A percentile compares a stretch with the other conserved stretches of the same genome.
Evolutionary conservation across 2,888 invertebrate genomes (phyloP).

Genomic region (Cremastinae sp.): DNA sequence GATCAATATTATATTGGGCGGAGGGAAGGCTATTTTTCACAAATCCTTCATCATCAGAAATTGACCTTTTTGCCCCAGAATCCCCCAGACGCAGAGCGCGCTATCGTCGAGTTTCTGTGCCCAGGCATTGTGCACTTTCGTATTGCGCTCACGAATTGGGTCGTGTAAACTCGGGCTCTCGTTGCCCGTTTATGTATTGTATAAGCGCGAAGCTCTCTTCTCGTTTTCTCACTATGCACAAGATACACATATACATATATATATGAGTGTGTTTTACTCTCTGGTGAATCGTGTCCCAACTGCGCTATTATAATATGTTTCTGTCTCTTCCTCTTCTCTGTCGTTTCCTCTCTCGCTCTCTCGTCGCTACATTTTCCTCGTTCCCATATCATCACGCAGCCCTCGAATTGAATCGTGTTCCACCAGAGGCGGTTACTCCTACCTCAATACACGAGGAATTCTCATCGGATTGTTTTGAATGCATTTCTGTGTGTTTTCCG

Average conservation of each 20-base stretch:
- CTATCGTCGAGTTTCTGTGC: slow-evolving; percentile 18
- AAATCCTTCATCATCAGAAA: too few relatives aligned
- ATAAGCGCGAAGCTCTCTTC: slow-evolving; percentile 13
- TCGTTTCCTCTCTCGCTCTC: slow-evolving; percentile 14
- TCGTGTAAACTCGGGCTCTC: slow-evolving; percentile 57
- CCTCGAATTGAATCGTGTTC: slow-evolving; percentile 52
- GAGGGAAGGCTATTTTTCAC: too few relatives aligned
- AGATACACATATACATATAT: too few relatives aligned
- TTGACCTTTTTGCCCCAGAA: neutral
- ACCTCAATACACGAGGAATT: slow-evolving; percentile 34
- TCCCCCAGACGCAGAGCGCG: too few relatives aligned
- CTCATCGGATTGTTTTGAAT: slow-evolving; percentile 49
- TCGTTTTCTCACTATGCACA: slow-evolving; percentile 19
- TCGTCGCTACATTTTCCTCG: slow-evolving; percentile 16
- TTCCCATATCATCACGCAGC: slow-evolving; percentile 44
- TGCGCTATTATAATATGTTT: slow-evolving; percentile 23
- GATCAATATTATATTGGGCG: too few relatives aligned
- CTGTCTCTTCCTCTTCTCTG: too few relatives aligned
- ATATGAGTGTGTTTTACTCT: slow-evolving; percentile 15
- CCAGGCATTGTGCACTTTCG: slow-evolving; percentile 56
- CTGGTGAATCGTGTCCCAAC: slow-evolving; percentile 43
- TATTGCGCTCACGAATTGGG: slow-evolving; percentile 58
- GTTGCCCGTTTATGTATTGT: slow-evolving; percentile 46
- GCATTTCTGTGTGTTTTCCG: slow-evolving; percentile 52
- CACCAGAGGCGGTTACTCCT: slow-evolving; percentile 46